Base-by-base conservation (phyloP, 1,140 invertebrate species). In the Danaus plexippus region DNA sequence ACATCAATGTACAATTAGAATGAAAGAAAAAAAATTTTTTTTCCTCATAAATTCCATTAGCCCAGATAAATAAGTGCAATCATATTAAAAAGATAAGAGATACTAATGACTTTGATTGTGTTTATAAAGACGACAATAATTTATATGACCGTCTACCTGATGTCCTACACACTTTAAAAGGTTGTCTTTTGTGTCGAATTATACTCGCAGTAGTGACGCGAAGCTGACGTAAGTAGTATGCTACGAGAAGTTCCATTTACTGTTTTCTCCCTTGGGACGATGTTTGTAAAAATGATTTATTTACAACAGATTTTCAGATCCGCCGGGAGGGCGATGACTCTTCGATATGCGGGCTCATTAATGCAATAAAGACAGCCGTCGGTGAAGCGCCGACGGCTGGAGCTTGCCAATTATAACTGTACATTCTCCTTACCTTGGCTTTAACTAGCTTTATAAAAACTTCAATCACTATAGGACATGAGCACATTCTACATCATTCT, bases 331-430 rank as follows among this genome's bases (percentile, higher is more conserved):
- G 49, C 75, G 70, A 74, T 73, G 76, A 81, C 69, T 71, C 65
- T 67, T 69, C 62, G 64, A 71, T 64, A 78, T 80, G 73, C 75
- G 73, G 71, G 71, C 72, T 75, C 76, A 77, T 79, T 82, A 77
- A 76, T 80, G 73, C 75, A 76, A 73, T 68, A 73, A 75, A 71
- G 73, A 69, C 68, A 77, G 68, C 69, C 60, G 69, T 58, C 68
- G 64, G 56, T 60, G 63, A 47, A 56, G 59, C 64, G 73, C 59
- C 54, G 55, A 52, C 59, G 66, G 61, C 65, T 59, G 64, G 70
- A 66, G 73, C 62, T 54, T 66, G 64, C 64, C 70, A 67, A 71
- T 75, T 75, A 73, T 71, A 75, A 73, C 73, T 66, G 73, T 63
- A 75, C 52, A 56, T 45, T 52, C 64, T 50, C 59, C 59, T 59